These are phyloP conservation scores for Meleagris gallopavo DNA, from an alignment of 2,113 vertebrate genomes.

Conservation along the genomic window DNA sequence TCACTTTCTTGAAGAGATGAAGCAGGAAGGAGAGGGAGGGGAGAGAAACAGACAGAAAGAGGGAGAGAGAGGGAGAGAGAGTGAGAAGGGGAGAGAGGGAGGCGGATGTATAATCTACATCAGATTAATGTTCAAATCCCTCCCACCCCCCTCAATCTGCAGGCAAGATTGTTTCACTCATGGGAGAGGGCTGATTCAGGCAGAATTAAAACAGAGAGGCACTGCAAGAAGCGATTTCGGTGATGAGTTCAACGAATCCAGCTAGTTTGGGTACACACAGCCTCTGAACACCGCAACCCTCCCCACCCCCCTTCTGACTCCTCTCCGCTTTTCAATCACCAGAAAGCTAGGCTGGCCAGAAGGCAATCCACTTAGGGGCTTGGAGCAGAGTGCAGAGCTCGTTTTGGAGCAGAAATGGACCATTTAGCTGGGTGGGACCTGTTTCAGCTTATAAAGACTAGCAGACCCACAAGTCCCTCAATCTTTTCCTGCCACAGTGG, in stretches of 20 bases:
- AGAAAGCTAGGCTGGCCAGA: constrained; percentile 13
- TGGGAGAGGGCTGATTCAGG: constrained; percentile 72
- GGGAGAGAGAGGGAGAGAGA: constrained; percentile 76
- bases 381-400: constrained; percentile 19
- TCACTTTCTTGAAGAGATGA: constrained; percentile 81
- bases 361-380: constrained; percentile 70
- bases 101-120: constrained; percentile 79
- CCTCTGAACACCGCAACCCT: constrained; percentile 51
- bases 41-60: constrained; percentile 72
- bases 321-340: constrained; percentile 2
- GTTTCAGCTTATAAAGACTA: constrained; percentile 11
- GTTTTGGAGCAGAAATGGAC: background rate
- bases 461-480: background rate
- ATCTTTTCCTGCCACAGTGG: background rate
- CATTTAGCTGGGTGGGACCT: constrained; percentile 32
- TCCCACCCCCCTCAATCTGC: constrained; percentile 78
- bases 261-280: constrained; percentile 70
- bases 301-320: constrained; percentile 22
- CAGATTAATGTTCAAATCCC: constrained; percentile 79
- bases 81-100: constrained; percentile 74
- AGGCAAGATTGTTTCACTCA: constrained; percentile 74
- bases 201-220: constrained; percentile 79
- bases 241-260: constrained; percentile 74
- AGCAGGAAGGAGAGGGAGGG: constrained; percentile 73
- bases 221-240: constrained; percentile 71